These are phyloP conservation scores for Podarcis raffonei DNA, from an alignment of 2,113 vertebrate species.

Conservation along the genomic window DNA sequence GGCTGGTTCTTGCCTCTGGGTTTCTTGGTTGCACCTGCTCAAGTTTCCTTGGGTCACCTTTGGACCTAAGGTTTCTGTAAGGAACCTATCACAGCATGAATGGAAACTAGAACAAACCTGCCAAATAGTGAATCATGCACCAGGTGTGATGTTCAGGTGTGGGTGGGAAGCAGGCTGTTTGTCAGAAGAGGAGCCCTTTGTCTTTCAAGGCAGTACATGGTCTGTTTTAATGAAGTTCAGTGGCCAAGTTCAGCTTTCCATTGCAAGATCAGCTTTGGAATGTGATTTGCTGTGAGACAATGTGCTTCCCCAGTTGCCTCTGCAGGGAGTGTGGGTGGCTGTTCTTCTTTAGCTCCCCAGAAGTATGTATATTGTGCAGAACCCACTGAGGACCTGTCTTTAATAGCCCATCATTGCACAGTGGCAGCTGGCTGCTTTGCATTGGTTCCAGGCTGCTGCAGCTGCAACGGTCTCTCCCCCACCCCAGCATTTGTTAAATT, in stretches of 20 bases:
- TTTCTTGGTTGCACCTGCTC: neutral
- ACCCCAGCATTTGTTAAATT: neutral
- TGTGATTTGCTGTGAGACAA: rapidly evolving
- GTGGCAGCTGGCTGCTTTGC: rapidly evolving
- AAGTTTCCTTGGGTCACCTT: neutral
- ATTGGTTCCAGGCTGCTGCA: neutral
- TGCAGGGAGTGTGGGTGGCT: conserved; percentile 26
- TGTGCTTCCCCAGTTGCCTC: neutral
- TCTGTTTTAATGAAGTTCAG: neutral
- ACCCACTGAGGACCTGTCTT: conserved; percentile 4
- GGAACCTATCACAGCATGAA: too few species aligned
- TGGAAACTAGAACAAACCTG: too few species aligned
- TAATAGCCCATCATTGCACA: neutral
- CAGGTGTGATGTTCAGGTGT: neutral
- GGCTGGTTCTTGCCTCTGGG: too few species aligned
- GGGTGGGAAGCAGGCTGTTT: too few species aligned
- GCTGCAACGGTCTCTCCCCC: neutral
- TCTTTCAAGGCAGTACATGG: neutral
- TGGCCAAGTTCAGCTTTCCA: neutral
- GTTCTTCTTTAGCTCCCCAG: conserved; percentile 17
- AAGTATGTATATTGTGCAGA: neutral
- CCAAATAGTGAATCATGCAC: too few species aligned
- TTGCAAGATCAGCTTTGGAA: rapidly evolving
- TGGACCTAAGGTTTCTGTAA: neutral
- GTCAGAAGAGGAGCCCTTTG: too few species aligned